Conservation (phyloP, 2,797 vertebrate genomes). For the Pseudochromis fuscus region DNA sequence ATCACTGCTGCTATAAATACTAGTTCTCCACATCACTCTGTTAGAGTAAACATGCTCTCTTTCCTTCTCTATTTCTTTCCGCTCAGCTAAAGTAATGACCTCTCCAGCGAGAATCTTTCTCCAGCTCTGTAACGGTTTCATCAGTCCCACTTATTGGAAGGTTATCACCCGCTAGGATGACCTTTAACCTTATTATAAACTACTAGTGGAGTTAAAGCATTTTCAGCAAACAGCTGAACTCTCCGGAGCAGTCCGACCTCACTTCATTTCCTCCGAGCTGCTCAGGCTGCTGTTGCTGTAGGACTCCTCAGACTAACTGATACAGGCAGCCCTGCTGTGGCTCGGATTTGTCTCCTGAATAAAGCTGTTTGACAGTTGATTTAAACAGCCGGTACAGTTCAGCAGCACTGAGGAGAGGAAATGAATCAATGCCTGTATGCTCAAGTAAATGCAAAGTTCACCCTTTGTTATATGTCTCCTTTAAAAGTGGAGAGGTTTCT, state of each 20-base stretch:
- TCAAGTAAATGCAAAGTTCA: neutral
- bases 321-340: neutral
- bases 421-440: neutral
- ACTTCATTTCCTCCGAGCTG: slow-evolving; percentile 21
- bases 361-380: slow-evolving; percentile 19
- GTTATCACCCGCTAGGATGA: slow-evolving; percentile 19
- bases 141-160: neutral
- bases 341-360: slow-evolving; percentile 30
- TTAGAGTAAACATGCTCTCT: neutral
- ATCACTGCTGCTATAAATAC: neutral
- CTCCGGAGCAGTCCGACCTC: neutral
- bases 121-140: slow-evolving; percentile 22
- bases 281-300: slow-evolving; percentile 24
- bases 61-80: slow-evolving; percentile 12
- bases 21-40: neutral
- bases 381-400: slow-evolving; percentile 21
- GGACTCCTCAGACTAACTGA: slow-evolving; percentile 18
- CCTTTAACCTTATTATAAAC: slow-evolving; percentile 39
- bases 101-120: slow-evolving; percentile 21
- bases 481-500: neutral
- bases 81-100: slow-evolving; percentile 14
- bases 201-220: slow-evolving; percentile 1
- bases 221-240: slow-evolving; percentile 29
- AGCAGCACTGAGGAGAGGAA: slow-evolving; percentile 18
- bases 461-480: neutral